phyloP scores from a whole-genome alignment of 2,797 vertebrate genomes.

The Margarornis squamiger region DNA sequence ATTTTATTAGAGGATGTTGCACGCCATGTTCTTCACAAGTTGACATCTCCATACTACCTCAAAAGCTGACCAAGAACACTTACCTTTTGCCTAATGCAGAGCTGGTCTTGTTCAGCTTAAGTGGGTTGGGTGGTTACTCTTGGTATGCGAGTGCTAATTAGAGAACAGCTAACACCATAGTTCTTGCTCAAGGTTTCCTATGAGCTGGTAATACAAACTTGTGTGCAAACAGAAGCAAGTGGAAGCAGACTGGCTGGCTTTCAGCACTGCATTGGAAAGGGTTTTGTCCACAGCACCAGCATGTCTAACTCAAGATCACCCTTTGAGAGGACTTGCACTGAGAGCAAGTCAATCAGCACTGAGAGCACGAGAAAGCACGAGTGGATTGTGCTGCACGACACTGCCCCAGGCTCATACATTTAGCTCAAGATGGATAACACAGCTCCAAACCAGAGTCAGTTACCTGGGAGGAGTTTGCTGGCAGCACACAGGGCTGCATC shows the following conservation, averaged over 20 bases:
- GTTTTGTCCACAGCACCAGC: background rate
- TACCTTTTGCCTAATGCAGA: background rate
- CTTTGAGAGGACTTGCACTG: background rate
- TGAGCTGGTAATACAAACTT: background rate
- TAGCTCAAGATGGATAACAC: background rate
- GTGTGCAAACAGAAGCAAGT: background rate
- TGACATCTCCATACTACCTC: background rate
- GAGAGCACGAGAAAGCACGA: background rate
- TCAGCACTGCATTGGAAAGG: background rate
- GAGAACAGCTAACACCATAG: background rate
- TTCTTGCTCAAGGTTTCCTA: background rate
- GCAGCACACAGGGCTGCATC: background rate
- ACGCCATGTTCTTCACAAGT: background rate
- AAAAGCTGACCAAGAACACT: background rate
- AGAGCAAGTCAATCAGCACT: background rate
- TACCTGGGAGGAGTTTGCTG: background rate
- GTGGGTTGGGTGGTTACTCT: background rate
- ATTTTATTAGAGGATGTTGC: background rate
- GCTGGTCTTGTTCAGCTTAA: background rate
- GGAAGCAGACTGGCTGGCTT: background rate
- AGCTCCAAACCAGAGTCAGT: background rate
- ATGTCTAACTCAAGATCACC: background rate
- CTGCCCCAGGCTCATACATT: background rate
- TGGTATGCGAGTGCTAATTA: rapidly evolving
- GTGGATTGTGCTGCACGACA: background rate